Base-by-base conservation (phyloP, 2,888 invertebrate genomes). In the Chloroclysta siterata region DNA sequence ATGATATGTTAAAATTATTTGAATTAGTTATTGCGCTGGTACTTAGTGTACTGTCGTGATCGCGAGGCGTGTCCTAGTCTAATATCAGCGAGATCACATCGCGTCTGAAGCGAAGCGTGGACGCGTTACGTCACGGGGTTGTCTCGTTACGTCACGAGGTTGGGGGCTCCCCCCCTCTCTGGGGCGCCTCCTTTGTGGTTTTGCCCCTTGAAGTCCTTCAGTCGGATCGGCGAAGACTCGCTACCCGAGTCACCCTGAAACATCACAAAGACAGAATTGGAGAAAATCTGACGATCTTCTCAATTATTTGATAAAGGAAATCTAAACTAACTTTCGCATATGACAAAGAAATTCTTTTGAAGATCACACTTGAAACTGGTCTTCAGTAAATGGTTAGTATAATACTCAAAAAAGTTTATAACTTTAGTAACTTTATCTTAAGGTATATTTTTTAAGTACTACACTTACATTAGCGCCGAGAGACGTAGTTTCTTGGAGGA, bases 171-270 rank as follows among this genome's bases (percentile, higher is more conserved):
- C n/a, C 87, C 88, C 70, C 88, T 82, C 73, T 90, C 90, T 52
- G 80, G 75, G 69, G 83, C 81, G 69, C 85, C 77, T 68, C 82
- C 77, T 75, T 88, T 90, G 79, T 91, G 90, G 76, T 92, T 93
- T 72, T 91, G 92, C 60, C 87, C 81, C 75, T 90, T 93, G 79
- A 91, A 93, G 82, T 91, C 92, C 82, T 91, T 91, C 75, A 92
- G 84, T 77, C 93, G 87, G 71, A 93, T 91, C 65, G 95, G 95
- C 83, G 95, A 95, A 79, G 94, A 94, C 85, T 95, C 95, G 85
- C 94, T 95, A 78, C 95, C 94, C 72, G 94, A 94, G 88, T 95
- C 95, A 78, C 95, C 94, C 95, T 95, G 84, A 14, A 87, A 78
- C 14, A 13, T 6, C 6, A 54, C 13, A 33, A 17, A n/a, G 10